Conservation (phyloP, 2,113 vertebrate genomes). For the Sialia sialis region DNA sequence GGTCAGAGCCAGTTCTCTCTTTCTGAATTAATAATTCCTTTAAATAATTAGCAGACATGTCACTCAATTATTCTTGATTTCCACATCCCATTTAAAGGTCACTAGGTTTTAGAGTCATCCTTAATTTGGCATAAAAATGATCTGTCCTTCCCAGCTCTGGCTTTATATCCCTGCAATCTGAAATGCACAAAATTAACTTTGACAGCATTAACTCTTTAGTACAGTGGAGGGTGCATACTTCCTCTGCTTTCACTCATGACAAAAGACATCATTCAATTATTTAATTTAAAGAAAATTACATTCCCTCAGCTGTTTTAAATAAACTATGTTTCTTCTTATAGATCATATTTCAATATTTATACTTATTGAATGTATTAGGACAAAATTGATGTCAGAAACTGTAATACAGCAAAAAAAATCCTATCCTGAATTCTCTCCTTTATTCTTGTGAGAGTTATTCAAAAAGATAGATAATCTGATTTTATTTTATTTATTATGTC, state of each 20-base stretch:
- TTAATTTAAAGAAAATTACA: neutral
- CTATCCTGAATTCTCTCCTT: neutral
- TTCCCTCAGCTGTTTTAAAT: neutral
- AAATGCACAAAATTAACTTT: slow-evolving; percentile 5
- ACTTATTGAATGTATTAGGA: neutral
- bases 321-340: neutral
- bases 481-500: neutral
- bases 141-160: slow-evolving; percentile 5
- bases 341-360: neutral
- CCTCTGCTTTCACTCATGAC: neutral
- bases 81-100: slow-evolving; percentile 66
- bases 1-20: slow-evolving; percentile 1
- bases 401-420: neutral
- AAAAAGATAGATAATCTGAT: neutral
- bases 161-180: neutral
- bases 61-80: slow-evolving; percentile 65
- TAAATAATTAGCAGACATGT: slow-evolving; percentile 65
- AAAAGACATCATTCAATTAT: neutral
- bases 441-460: neutral
- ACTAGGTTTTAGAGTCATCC: slow-evolving; percentile 53
- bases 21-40: slow-evolving; percentile 55
- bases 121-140: slow-evolving; percentile 59
- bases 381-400: neutral
- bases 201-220: slow-evolving; percentile 20
- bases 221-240: neutral